Evolutionary conservation across 2,113 vertebrate genomes (phyloP).

Genomic region (Axis porcinus): DNA sequence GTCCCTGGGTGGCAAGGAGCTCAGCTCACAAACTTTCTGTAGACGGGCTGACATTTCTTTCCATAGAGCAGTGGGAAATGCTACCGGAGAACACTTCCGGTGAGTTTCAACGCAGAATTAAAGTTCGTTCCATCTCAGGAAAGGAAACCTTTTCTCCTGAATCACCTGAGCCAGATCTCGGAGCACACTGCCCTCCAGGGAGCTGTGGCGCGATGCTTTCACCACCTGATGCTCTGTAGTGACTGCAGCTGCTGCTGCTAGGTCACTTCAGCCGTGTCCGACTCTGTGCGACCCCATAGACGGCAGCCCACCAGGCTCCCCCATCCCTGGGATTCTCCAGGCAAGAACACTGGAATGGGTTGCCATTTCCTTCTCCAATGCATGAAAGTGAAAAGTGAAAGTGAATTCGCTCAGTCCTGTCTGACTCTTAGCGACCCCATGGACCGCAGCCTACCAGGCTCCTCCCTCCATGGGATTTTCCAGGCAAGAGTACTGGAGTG

Average conservation of each 20-base stretch:
- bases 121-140: neutral
- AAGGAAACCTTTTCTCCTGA: neutral
- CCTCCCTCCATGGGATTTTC: no score
- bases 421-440: no score
- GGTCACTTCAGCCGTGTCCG: no score
- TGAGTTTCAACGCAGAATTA: neutral
- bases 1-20: neutral
- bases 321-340: no score
- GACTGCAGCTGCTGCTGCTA: neutral
- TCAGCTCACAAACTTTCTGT: neutral
- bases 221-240: neutral
- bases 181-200: neutral
- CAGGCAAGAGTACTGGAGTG: no score
- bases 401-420: no score
- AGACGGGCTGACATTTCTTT: neutral
- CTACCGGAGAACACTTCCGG: accelerated
- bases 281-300: no score
- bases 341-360: no score
- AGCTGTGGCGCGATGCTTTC: neutral
- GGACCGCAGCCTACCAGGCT: no score
- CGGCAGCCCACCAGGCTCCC: no score
- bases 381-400: no score
- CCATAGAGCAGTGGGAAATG: accelerated
- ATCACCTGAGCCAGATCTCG: neutral
- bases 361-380: no score